Evolutionary conservation across 92 coral and sea anemone genomes (phyloP), one percentile per base, ranked within the genome.

Genomic region (Porites cylindrica): DNA sequence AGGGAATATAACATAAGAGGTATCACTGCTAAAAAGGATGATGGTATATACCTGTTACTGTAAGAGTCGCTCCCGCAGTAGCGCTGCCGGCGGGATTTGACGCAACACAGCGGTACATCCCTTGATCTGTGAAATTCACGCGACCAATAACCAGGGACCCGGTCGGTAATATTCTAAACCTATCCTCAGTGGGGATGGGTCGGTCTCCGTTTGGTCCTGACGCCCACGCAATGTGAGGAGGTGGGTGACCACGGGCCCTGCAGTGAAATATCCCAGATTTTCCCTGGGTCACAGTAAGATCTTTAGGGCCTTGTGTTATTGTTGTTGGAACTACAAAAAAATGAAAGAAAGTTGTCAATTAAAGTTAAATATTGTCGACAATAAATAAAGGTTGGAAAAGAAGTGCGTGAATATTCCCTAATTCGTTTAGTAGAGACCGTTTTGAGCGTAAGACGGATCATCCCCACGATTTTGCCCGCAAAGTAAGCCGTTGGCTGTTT

Each of bases 151-250:
- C 92, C 81, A 97, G 70, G 21, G 99, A 94, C 17, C 96, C 95
- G 26, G 85, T 90, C 4, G 96, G 96, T 66, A 94, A 66, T 21
- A 95, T 83, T 24, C 91, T 90, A 82, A 90, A 95, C 12, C 97
- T 94, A 67, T 91, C 92, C 83, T 92, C 96, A 90, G 90, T 11
- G 67, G 98, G 96, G 72, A 97, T 93, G 84, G 99, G 98, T 86
- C 29, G 92, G 89, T 94, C 98, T 7, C 98, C 99, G 63, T 97
- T 96, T 32, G 84, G 81, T 67, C 99, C 99, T 68, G 92, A 82
- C 14, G 99, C 99, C 99, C 99, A 97, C 2, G 98, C 98, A 26
- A 97, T 95, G 80, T 91, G 96, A 26, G 99, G 99, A n/a, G 96
- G 95, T 76, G 99, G 99, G 80, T 95, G 94, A 4, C 99, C 99